Conservation (phyloP, 2,113 vertebrate genomes). For the Turnix velox region DNA sequence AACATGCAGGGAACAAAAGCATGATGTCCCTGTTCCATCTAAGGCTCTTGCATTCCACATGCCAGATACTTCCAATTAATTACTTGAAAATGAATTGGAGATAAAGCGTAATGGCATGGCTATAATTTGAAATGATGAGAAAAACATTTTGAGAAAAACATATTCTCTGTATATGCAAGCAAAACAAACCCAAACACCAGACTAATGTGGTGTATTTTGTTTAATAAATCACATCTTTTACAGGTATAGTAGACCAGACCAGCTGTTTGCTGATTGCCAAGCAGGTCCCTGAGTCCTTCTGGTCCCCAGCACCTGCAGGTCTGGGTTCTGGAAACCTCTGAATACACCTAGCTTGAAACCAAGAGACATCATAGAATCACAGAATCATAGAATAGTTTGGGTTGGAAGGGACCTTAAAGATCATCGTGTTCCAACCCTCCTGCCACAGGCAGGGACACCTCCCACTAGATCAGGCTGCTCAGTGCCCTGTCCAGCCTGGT, state of each 20-base stretch:
- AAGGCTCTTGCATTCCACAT: not conserved
- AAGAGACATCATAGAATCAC: too few relatives aligned
- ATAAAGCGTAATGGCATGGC: not conserved
- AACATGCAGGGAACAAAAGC: not conserved
- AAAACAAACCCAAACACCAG: not conserved
- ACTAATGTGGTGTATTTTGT: rapidly evolving
- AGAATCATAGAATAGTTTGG: too few relatives aligned
- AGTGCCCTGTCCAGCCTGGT: too few relatives aligned
- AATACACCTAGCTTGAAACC: not conserved
- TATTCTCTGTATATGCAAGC: not conserved
- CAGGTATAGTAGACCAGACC: not conserved
- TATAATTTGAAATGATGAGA: not conserved
- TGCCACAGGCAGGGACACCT: too few relatives aligned
- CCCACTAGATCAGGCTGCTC: too few relatives aligned
- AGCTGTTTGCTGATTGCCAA: not conserved
- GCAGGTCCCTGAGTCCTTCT: not conserved
- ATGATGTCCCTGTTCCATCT: not conserved
- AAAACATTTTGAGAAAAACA: not conserved
- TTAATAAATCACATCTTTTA: not conserved
- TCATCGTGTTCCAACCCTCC: too few relatives aligned
- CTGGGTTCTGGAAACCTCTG: not conserved
- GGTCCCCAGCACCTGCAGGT: not conserved
- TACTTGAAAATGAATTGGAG: not conserved
- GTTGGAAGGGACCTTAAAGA: too few relatives aligned
- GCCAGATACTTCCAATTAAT: not conserved